Base-by-base conservation (phyloP, 2,888 invertebrate species). In the Drosophila melanosoma region DNA sequence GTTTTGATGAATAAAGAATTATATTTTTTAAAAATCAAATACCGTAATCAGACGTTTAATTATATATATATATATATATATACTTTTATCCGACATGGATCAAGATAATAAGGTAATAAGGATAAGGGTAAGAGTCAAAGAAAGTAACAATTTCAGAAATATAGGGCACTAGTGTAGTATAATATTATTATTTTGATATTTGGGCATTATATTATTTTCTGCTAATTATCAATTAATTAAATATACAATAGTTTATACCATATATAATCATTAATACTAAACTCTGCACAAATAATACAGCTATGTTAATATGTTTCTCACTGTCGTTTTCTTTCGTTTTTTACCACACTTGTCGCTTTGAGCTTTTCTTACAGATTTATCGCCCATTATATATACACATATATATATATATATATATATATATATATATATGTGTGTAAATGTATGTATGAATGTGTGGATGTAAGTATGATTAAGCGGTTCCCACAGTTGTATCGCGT, bases 401-500 rank as follows among this genome's bases (percentile, higher is more conserved):
- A 45, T 23, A 15, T 8, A 15, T 56, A 38, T 23, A 15, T 8
- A 15, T 56, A 38, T 36, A 35, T 35, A 3, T 35, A 10, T 3
- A 23, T 15, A 23, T 1, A 45, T 0, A 45, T 23, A 15, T 8
- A 15, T 56, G 33, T 48, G 6, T 10, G 26, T 20, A 3, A 23
- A 15, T 23, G 8, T 2, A 5, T 23, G 15, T 48, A 15, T 35
- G 52, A 15, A 35, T 15, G 38, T 36, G 8, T 15, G 0, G 23
- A 12, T 35, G 33, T 20, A 60, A 23, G 32, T 65, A 35, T 53
- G 26, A 8, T 23, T 15, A 45, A 62, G 67, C 53, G 56, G 52
- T 75, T 76, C 59, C 62, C 69, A 79, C 75, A 74, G 61, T 52
- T 75, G 36, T 52, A 64, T 65, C 63, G 45, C 53, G 33, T 38